Percentiles rank a stretch among this genome's conserved stretches.
Evolutionary conservation across 1,140 invertebrate species (phyloP).

Genomic region (Choristoneura fumiferana): DNA sequence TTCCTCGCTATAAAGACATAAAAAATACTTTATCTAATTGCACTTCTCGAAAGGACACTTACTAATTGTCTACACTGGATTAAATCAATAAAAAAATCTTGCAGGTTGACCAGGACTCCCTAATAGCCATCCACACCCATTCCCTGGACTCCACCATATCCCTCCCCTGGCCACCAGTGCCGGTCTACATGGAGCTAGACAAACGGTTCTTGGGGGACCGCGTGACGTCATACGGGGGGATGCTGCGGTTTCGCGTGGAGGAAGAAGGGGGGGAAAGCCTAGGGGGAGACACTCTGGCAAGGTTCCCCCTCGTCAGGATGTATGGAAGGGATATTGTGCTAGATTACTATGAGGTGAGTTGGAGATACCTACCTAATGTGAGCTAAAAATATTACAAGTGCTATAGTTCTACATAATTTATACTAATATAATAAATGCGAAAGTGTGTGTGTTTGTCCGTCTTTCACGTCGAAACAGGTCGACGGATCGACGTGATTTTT

Average conservation of each 20-base stretch:
- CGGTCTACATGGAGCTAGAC: constrained; percentile 93
- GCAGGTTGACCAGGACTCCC: constrained; percentile 59
- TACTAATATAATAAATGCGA: too few relatives aligned
- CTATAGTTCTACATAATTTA: too few relatives aligned
- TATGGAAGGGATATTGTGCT: constrained; percentile 89
- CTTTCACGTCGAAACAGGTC: too few relatives aligned
- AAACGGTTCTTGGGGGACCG: constrained; percentile 91
- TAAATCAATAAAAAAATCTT: too few relatives aligned
- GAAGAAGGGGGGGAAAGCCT: constrained; percentile 84
- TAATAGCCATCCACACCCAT: constrained; percentile 73
- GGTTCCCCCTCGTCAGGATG: constrained; percentile 90
- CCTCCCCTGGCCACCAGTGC: constrained; percentile 83
- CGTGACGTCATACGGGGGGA: constrained; percentile 95
- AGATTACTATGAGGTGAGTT: constrained; percentile 87
- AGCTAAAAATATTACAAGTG: too few relatives aligned
- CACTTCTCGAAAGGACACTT: too few relatives aligned
- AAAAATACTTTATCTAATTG: too few relatives aligned
- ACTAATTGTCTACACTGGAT: too few relatives aligned
- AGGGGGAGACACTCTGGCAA: constrained; percentile 68
- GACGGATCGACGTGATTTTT: too few relatives aligned
- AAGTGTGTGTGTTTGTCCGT: too few relatives aligned
- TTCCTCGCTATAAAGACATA: too few relatives aligned
- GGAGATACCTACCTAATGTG: too few relatives aligned
- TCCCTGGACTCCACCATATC: constrained; percentile 65
- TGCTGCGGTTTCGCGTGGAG: constrained; percentile 87